A percentile compares a stretch with the other conserved stretches of the same genome.
Evolutionary conservation across 2,888 invertebrate species (phyloP).

Genomic region (Melikaiella ostensackeni): DNA sequence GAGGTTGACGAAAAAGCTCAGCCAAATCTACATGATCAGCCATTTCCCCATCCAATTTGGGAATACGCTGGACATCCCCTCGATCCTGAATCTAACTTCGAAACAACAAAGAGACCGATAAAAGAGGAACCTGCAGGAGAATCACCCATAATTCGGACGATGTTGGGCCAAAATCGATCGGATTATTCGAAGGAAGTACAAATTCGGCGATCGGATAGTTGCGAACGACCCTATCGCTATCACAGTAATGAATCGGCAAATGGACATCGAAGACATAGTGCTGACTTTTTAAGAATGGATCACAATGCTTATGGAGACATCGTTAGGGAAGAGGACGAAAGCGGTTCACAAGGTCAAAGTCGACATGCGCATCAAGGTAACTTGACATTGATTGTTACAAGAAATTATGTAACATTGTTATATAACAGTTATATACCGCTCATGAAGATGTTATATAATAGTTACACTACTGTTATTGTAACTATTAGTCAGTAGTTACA

Average conservation of each 20-base stretch:
- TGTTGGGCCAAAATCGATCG: background rate
- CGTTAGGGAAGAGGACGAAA: slow-evolving; percentile 84
- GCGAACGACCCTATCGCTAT: slow-evolving; percentile 52
- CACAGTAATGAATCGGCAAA: slow-evolving; percentile 83
- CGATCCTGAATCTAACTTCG: background rate
- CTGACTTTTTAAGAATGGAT: slow-evolving; percentile 53
- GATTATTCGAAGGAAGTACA: background rate
- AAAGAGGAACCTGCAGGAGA: background rate
- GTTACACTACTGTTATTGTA: too few species aligned
- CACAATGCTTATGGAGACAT: slow-evolving; percentile 79
- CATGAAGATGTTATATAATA: too few species aligned
- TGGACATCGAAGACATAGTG: slow-evolving; percentile 77
- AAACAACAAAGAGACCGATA: background rate
- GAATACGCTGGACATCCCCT: background rate
- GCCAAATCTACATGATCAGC: background rate
- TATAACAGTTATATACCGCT: too few species aligned
- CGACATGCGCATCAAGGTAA: background rate
- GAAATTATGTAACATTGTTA: too few species aligned
- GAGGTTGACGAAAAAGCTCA: background rate
- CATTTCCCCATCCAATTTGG: background rate
- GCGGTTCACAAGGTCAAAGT: slow-evolving; percentile 72
- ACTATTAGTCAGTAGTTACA: too few species aligned
- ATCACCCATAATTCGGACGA: background rate
- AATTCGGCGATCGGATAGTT: background rate
- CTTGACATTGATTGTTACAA: too few species aligned